Percentiles rank a stretch among this genome's conserved stretches.
These are phyloP conservation scores for Ooceraea biroi DNA, from an alignment of 1,140 invertebrate genomes.

Conservation along the genomic window DNA sequence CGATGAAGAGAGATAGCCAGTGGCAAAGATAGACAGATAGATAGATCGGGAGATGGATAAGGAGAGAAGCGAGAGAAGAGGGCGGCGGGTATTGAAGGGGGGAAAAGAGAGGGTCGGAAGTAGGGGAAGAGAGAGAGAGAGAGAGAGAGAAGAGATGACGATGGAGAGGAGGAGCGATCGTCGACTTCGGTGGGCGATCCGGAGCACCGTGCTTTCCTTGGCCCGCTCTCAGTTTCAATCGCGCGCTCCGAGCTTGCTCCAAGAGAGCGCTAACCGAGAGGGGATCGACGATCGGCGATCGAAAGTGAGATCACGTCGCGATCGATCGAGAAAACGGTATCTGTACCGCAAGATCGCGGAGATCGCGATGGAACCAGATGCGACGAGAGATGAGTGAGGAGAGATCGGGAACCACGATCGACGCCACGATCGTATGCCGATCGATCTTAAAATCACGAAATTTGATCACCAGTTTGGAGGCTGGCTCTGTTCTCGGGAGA, in stretches of 20 bases:
- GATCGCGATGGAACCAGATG: background rate
- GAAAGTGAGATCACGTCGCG: background rate
- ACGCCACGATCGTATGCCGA: background rate
- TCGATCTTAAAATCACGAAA: conserved; percentile 12
- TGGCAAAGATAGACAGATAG: conserved; percentile 21
- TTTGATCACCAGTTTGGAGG: background rate
- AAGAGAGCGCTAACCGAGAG: conserved; percentile 26
- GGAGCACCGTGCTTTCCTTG: conserved; percentile 51
- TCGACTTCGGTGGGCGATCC: conserved; percentile 65
- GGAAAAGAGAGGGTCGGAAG: background rate
- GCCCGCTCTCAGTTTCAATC: conserved; percentile 74
- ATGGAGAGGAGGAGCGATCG: conserved; percentile 64
- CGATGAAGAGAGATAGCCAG: conserved; percentile 35
- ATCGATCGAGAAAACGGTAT: conserved; percentile 7
- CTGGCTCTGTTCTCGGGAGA: background rate
- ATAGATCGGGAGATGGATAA: conserved; percentile 42
- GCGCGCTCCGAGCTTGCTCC: conserved; percentile 69
- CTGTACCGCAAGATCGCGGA: background rate
- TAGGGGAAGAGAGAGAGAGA: background rate
- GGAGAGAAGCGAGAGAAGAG: conserved; percentile 1
- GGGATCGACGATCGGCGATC: conserved; percentile 10
- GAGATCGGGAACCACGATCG: background rate
- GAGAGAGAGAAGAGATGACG: conserved; percentile 14
- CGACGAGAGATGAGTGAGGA: background rate
- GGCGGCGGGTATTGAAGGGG: background rate